Conservation (phyloP, 2,797 vertebrate species). For the Bradypus variegatus region DNA sequence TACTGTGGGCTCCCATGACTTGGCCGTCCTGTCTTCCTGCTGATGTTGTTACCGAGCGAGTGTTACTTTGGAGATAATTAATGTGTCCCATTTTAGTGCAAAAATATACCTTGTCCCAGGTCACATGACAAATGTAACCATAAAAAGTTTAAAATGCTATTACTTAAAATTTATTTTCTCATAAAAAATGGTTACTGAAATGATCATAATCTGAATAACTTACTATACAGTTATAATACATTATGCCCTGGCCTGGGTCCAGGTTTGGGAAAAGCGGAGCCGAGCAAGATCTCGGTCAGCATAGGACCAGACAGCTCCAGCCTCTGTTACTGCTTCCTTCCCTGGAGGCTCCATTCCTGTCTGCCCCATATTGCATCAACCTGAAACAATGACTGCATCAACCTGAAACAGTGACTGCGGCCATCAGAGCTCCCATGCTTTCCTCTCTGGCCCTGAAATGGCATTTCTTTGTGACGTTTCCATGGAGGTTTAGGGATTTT, state of each 20-base stretch:
- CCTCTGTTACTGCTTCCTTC: background rate
- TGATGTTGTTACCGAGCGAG: background rate
- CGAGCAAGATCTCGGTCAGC: background rate
- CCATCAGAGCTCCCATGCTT: background rate
- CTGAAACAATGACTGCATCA: background rate
- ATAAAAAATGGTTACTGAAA: constrained; percentile 65
- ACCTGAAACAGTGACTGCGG: background rate
- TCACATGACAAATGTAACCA: constrained; percentile 63
- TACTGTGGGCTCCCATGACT: background rate
- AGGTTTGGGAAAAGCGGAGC: constrained; percentile 14
- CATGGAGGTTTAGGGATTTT: constrained; percentile 18
- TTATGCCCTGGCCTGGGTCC: constrained; percentile 42
- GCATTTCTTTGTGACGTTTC: background rate
- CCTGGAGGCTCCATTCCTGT: background rate
- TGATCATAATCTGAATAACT: constrained; percentile 65
- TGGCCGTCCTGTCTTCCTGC: constrained; percentile 4
- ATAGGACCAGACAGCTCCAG: background rate
- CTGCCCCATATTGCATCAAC: background rate
- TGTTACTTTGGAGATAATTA: constrained; percentile 59
- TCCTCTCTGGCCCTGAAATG: background rate
- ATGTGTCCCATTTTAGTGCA: constrained; percentile 58
- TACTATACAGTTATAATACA: constrained; percentile 55
- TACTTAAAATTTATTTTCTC: constrained; percentile 69
- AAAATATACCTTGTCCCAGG: constrained; percentile 64
- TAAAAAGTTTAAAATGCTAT: constrained; percentile 69